Conservation (phyloP, 2,888 invertebrate species). For the Apodemia zela region DNA sequence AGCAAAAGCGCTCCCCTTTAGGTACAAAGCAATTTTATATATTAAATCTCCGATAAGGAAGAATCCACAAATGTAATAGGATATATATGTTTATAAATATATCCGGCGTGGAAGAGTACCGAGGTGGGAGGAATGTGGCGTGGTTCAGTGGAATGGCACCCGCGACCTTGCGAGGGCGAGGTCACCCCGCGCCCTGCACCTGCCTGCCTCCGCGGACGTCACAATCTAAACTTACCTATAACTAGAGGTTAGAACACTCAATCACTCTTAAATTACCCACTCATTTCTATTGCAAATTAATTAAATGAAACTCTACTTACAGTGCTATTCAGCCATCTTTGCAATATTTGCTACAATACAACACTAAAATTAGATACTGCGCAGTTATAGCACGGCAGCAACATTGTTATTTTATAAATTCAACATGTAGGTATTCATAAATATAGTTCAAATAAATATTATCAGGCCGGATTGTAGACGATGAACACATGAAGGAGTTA, state of each 20-base stretch:
- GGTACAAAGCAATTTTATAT: not conserved
- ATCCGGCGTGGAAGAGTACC: constrained; percentile 58
- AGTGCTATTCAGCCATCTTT: not conserved
- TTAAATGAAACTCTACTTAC: not conserved
- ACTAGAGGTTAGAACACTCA: constrained; percentile 17
- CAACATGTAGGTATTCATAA: too few species aligned
- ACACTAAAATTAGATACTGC: too few species aligned
- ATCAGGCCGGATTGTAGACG: too few species aligned
- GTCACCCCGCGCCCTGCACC: constrained; percentile 49
- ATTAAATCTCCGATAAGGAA: not conserved
- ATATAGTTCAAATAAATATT: too few species aligned
- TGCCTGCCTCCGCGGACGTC: constrained; percentile 64
- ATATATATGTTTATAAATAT: constrained; percentile 25
- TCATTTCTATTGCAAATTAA: constrained; percentile 18
- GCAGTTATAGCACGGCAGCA: too few species aligned
- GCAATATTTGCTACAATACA: too few species aligned
- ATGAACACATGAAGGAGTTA: too few species aligned
- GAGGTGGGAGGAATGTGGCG: constrained; percentile 53
- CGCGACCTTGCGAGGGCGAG: constrained; percentile 71
- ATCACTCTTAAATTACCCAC: constrained; percentile 17
- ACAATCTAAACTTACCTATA: constrained; percentile 24
- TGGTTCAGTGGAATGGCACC: constrained; percentile 61
- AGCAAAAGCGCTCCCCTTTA: too few species aligned
- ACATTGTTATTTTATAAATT: too few species aligned
- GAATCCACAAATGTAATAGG: constrained; percentile 18